phyloP scores from a whole-genome alignment of 2,888 invertebrate genomes.

The Drosophila antonietae region DNA sequence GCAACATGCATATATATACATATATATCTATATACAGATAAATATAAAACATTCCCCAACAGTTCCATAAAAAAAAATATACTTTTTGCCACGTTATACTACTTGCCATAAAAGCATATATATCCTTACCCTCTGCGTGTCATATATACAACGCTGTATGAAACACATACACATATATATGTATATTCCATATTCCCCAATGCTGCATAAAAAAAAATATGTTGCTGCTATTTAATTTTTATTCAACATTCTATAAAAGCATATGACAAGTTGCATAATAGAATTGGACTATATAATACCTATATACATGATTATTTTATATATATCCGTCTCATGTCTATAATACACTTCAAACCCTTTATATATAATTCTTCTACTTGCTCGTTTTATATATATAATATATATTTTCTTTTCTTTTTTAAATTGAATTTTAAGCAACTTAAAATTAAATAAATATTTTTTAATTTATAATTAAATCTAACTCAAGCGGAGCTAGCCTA shows the following conservation, averaged over 20 bases:
- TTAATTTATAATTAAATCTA: no score
- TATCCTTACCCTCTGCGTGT: background rate
- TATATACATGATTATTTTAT: no score
- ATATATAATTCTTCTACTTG: no score
- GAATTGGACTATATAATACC: background rate
- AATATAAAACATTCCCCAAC: slow-evolving; percentile 6
- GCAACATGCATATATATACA: background rate
- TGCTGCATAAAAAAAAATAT: slow-evolving; percentile 5
- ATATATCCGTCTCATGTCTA: no score
- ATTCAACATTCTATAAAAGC: background rate
- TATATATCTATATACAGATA: background rate
- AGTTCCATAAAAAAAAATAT: slow-evolving; percentile 8
- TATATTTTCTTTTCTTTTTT: no score
- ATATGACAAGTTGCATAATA: background rate
- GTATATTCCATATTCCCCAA: slow-evolving; percentile 1
- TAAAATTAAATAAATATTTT: no score
- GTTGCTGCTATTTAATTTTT: background rate
- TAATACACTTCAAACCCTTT: no score
- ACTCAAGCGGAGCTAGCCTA: no score
- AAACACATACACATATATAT: background rate
- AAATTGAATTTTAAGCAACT: no score
- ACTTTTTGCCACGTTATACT: slow-evolving; percentile 1
- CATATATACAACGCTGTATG: background rate
- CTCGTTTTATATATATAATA: no score
- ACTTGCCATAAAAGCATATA: slow-evolving; percentile 2